Conservation (phyloP, 2,113 vertebrate genomes). For the Neotoma lepida region DNA sequence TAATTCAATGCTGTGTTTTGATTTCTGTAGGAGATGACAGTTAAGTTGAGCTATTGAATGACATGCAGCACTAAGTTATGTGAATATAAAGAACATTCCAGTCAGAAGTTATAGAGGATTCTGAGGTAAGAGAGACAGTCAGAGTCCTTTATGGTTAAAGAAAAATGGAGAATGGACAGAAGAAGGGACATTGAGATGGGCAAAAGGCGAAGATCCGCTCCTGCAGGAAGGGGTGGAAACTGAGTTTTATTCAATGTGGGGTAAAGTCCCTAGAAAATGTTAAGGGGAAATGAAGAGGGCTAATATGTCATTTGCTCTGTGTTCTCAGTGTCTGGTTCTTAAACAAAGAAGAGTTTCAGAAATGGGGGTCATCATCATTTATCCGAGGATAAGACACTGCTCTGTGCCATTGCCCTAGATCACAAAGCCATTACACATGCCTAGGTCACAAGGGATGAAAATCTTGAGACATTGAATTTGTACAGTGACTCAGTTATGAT, state of each 20-base stretch:
- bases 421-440: conserved; percentile 29
- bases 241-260: not conserved
- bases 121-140: not conserved
- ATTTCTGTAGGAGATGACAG: not conserved
- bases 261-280: conserved; percentile 7
- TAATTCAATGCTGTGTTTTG: not conserved
- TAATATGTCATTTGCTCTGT: not conserved
- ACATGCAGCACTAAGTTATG: not conserved
- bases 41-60: conserved; percentile 26
- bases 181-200: not conserved
- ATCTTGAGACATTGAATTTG: conserved; percentile 23
- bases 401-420: conserved; percentile 15
- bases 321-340: conserved; percentile 20
- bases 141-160: not conserved
- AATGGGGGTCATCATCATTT: conserved; percentile 55
- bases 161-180: not conserved
- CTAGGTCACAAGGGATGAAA: not conserved
- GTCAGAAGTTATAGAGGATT: not conserved
- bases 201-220: not conserved
- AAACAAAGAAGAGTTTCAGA: conserved; percentile 43
- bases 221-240: not conserved
- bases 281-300: not conserved
- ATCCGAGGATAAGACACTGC: conserved; percentile 28
- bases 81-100: not conserved
- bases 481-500: not conserved